Conservation (phyloP, 2,113 vertebrate genomes). For the Naja naja region DNA sequence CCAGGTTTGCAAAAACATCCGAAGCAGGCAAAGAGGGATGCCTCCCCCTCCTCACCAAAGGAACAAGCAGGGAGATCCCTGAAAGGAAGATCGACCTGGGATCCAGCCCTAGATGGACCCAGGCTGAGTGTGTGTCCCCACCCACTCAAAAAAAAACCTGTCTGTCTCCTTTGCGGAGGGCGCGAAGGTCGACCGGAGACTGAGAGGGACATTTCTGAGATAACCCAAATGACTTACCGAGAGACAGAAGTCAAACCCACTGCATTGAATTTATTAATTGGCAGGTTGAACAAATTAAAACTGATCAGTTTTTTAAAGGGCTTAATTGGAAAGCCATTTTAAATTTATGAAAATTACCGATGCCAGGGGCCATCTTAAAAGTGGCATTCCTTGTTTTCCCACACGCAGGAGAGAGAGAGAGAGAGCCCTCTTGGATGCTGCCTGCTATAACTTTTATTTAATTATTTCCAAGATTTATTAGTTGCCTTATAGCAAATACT, state of each 20-base stretch:
- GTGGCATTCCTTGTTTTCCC: neutral
- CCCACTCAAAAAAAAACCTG: no score
- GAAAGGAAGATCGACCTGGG: neutral
- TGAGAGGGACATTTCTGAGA: no score
- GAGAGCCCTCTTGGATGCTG: neutral
- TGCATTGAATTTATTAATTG: neutral
- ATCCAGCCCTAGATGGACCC: neutral
- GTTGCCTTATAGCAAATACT: constrained; percentile 1
- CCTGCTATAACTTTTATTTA: neutral
- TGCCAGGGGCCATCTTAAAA: neutral
- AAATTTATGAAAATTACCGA: neutral
- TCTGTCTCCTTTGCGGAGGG: neutral
- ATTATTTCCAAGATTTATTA: constrained; percentile 2
- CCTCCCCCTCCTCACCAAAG: neutral
- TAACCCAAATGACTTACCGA: neutral
- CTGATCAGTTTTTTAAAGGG: neutral
- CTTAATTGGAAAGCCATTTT: neutral
- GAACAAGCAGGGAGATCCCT: neutral
- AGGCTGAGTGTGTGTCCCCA: no score
- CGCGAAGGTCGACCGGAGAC: neutral
- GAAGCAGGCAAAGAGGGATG: neutral
- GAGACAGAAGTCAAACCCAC: neutral
- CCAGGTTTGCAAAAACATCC: neutral
- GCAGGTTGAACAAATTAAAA: neutral
- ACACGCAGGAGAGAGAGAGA: no score